Evolutionary conservation across 2,888 invertebrate genomes (phyloP), one percentile per base, ranked within the genome.

Genomic region (Dysmachus trigonus): DNA sequence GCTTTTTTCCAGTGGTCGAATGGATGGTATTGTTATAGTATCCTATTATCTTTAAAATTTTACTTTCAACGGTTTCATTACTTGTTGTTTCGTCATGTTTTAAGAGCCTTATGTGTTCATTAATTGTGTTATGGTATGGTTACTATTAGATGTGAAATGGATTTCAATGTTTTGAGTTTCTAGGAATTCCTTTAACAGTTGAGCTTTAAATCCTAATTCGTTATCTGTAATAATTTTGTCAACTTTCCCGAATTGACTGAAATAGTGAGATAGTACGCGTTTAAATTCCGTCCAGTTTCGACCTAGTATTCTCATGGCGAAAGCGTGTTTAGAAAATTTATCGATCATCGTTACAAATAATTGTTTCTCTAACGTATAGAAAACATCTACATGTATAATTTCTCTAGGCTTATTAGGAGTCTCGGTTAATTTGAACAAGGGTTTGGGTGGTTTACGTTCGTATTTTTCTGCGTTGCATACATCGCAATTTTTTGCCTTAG

Each of bases 341-440:
- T 89, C 89, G 2, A 89, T 87, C 2, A 89, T 87, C 15, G 88
- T 89, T 27, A 89, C 5, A 35, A 88, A 89, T 3, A 88, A 38
- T 1, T 83, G 41, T 76, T 88, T 88, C 31, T 87, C 38, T n/a
- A 88, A 77, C 1, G 62, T 86, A 33, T 86, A 87, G 41, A 88
- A 89, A 2, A 88, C 87, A 79, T 89, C 89, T 4, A 89, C 53
- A 76, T 89, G 89, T 10, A 90, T 72, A 10, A 88, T 87, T 86
- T 89, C 88, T 6, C 88, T 87, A 2, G 89, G 89, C 86, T 87
- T 88, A 0, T 31, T 74, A 5, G 88, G 87, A 1, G 89, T 89
- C 5, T 31, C 31, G 31, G 31, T 31, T 31, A 31, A 31, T 31
- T 31, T 31, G 31, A 3, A 31, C 31, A 31, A 31, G 2, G 31